These are phyloP conservation scores for Pocillopora meandrina DNA, from an alignment of 92 coral and sea anemone species.

Conservation along the genomic window DNA sequence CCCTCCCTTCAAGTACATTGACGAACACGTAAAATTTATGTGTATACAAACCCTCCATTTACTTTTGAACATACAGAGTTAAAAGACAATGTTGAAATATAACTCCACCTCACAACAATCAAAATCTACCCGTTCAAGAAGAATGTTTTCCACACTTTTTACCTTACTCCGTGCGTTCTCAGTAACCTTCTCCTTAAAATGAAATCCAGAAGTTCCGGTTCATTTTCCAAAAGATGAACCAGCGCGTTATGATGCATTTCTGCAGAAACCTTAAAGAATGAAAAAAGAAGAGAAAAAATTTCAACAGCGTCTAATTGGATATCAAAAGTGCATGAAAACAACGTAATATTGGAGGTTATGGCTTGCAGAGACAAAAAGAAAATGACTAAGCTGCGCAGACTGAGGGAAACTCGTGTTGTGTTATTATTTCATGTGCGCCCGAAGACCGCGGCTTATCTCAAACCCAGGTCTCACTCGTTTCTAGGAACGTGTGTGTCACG, in stretches of 20 bases:
- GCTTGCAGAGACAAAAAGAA: too few species aligned
- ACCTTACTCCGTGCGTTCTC: constrained; percentile 69
- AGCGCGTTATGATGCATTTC: constrained; percentile 90
- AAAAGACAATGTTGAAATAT: too few species aligned
- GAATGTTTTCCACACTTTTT: neutral
- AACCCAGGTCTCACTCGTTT: neutral
- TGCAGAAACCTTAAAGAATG: constrained; percentile 74
- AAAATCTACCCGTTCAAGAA: neutral
- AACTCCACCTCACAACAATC: too few species aligned
- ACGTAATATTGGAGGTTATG: too few species aligned
- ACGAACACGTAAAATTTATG: too few species aligned
- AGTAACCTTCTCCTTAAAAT: constrained; percentile 82
- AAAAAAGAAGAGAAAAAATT: neutral
- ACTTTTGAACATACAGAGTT: too few species aligned
- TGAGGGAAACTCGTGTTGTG: too few species aligned
- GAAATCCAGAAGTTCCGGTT: constrained; percentile 92
- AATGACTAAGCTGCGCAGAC: too few species aligned
- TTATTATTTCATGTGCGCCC: too few species aligned
- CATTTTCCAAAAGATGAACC: constrained; percentile 84
- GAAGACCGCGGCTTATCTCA: neutral
- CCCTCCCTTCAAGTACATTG: too few species aligned
- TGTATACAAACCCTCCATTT: too few species aligned
- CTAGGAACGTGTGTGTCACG: neutral
- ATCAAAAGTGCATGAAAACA: too few species aligned
- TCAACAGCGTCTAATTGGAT: neutral